phyloP scores from a whole-genome alignment of 2,888 invertebrate genomes.

The Lysandra bellargus region DNA sequence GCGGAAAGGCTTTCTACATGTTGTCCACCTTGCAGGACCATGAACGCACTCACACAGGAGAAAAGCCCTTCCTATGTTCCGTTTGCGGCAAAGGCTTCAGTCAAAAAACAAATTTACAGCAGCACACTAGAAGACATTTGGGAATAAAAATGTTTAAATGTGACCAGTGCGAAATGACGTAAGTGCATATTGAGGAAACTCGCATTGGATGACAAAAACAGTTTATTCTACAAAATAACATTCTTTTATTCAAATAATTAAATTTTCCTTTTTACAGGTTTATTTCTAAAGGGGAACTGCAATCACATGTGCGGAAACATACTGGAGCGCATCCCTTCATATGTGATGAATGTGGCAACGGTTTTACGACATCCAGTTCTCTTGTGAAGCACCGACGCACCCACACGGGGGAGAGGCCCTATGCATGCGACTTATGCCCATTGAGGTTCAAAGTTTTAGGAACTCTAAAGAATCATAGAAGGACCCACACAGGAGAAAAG shows the following conservation, averaged over 20 bases:
- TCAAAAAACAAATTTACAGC: conserved; percentile 81
- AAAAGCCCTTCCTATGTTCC: conserved; percentile 79
- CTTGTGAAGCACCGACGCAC: conserved; percentile 79
- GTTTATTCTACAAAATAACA: neutral
- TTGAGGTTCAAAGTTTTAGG: conserved; percentile 80
- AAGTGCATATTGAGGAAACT: conserved; percentile 33
- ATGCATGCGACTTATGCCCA: conserved; percentile 80
- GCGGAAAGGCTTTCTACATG: conserved; percentile 73
- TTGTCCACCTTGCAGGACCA: conserved; percentile 81
- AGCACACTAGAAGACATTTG: conserved; percentile 80
- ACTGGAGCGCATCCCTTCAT: conserved; percentile 82
- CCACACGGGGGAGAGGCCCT: conserved; percentile 82
- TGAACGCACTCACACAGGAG: conserved; percentile 81
- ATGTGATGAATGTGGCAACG: conserved; percentile 77
- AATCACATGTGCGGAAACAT: conserved; percentile 79
- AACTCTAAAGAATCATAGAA: conserved; percentile 78
- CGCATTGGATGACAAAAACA: neutral
- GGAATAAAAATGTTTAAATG: conserved; percentile 72
- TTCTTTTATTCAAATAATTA: conserved; percentile 7
- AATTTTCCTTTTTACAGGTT: conserved; percentile 54
- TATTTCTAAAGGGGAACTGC: conserved; percentile 77
- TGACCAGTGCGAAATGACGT: conserved; percentile 69
- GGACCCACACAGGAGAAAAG: conserved; percentile 33
- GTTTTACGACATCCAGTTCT: conserved; percentile 81
- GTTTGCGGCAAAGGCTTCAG: conserved; percentile 81